A percentile compares a stretch with the other conserved stretches of the same genome.
phyloP scores from a whole-genome alignment of 2,113 vertebrate species.

The Alligator sinensis region DNA sequence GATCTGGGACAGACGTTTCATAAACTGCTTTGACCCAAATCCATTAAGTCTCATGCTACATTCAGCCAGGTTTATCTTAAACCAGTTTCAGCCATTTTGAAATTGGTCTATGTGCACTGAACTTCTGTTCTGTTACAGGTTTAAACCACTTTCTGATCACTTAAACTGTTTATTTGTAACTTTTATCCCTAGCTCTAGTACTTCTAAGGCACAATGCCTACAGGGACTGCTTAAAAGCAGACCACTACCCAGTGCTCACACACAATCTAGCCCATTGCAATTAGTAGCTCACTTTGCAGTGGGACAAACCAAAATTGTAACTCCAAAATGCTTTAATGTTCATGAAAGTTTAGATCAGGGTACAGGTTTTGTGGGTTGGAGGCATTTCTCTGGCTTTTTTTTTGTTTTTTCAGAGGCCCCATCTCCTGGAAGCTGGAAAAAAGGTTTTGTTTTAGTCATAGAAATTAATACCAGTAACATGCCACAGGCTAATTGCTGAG shows the following conservation, averaged over 20 bases:
- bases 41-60: too few species aligned
- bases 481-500: background rate
- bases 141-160: too few species aligned
- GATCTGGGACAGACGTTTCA: too few species aligned
- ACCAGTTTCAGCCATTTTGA: too few species aligned
- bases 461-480: background rate
- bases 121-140: too few species aligned
- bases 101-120: too few species aligned
- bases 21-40: too few species aligned
- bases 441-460: background rate
- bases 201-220: background rate
- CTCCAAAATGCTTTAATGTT: accelerated
- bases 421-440: background rate
- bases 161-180: too few species aligned
- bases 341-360: background rate
- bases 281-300: background rate
- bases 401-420: background rate
- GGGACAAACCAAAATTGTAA: accelerated
- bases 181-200: too few species aligned
- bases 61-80: too few species aligned
- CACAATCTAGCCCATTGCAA: background rate
- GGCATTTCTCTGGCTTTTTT: background rate
- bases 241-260: background rate
- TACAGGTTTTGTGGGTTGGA: background rate
- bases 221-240: accelerated